Percentiles rank a stretch among this genome's conserved stretches.
These are phyloP conservation scores for Astreopora myriophthalma DNA, from an alignment of 64 coral and sea anemone genomes.

Conservation along the genomic window DNA sequence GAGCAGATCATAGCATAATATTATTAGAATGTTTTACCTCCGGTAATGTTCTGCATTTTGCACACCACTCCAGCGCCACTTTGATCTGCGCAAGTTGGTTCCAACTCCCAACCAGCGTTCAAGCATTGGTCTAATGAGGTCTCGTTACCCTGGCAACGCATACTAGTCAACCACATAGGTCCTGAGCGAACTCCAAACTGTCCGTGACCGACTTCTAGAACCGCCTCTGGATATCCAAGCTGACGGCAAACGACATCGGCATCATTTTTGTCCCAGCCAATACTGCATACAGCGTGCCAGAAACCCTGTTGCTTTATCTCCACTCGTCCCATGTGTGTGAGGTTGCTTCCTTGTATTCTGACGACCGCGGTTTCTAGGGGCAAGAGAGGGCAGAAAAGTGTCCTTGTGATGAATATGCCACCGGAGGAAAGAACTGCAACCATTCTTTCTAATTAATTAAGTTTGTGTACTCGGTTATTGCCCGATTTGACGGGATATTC, in stretches of 20 bases:
- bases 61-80: background rate
- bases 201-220: constrained; percentile 3
- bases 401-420: no score
- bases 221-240: constrained; percentile 11
- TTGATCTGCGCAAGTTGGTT: background rate
- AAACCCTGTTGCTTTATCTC: constrained; percentile 18
- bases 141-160: constrained; percentile 14
- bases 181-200: constrained; percentile 10
- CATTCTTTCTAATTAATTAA: no score
- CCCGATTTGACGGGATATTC: no score
- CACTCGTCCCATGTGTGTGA: constrained; percentile 16
- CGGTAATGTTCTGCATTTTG: background rate
- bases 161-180: constrained; percentile 31
- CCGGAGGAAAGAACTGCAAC: no score
- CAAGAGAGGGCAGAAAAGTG: no score
- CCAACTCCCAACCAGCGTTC: constrained; percentile 15
- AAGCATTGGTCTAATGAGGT: constrained; percentile 30
- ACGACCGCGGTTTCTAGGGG: constrained; percentile 13
- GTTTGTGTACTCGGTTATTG: no score
- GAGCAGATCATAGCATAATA: no score
- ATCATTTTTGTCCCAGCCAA: constrained; percentile 21
- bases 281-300: constrained; percentile 24
- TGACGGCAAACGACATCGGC: constrained; percentile 56
- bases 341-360: background rate
- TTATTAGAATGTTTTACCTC: background rate